These are phyloP conservation scores for Myotis vivesi DNA, from an alignment of 2,797 vertebrate genomes.

Conservation along the genomic window DNA sequence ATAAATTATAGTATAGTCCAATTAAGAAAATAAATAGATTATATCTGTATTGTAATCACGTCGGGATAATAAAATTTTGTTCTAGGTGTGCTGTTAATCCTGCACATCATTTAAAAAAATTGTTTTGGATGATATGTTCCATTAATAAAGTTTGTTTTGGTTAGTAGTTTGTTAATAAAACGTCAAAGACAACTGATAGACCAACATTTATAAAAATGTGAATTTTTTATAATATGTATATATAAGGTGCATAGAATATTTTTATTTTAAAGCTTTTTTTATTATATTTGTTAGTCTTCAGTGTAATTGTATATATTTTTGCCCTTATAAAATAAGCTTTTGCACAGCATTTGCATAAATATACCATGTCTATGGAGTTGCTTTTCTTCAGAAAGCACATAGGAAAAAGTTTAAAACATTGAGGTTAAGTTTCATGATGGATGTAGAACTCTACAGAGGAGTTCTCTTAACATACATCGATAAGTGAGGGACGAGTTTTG, in stretches of 20 bases:
- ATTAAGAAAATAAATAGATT: background rate
- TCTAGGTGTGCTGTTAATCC: background rate
- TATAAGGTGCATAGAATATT: background rate
- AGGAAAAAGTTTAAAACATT: background rate
- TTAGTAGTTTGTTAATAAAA: background rate
- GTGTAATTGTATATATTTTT: background rate
- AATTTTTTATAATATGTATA: background rate
- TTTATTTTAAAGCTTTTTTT: background rate
- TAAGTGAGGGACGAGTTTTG: slow-evolving; percentile 14
- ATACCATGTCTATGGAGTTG: background rate
- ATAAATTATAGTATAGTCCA: background rate
- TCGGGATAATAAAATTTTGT: background rate
- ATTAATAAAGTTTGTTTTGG: background rate
- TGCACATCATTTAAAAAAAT: background rate
- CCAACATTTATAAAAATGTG: background rate
- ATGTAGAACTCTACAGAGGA: background rate
- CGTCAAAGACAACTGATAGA: background rate
- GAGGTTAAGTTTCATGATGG: background rate
- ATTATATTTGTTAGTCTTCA: background rate
- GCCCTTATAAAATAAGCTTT: background rate
- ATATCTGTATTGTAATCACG: background rate
- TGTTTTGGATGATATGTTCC: background rate
- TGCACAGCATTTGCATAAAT: background rate
- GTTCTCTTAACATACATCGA: background rate
- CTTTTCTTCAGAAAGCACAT: background rate